Base-by-base conservation (phyloP, 1,140 invertebrate genomes). In the Tetramorium parvispinum region DNA sequence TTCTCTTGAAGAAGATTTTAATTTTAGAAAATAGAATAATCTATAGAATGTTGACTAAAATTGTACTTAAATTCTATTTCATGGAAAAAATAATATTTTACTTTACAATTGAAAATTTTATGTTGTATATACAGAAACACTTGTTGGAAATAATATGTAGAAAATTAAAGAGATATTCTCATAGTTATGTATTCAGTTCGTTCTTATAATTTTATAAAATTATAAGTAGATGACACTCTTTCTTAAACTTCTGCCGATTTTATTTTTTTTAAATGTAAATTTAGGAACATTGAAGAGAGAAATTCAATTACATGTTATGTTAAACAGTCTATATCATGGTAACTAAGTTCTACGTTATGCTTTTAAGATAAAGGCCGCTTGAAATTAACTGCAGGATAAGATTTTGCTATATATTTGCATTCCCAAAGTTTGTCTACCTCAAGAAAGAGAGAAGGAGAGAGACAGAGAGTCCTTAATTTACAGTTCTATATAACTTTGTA, bases 351-450 rank as follows among this genome's bases (percentile, higher is more conserved):
- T 46, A 18, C 16, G 55, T 55, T 55, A 53, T 40, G 65, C 40
- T 71, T 37, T 70, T 81, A 27, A 81, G 37, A 55, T 81, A 57
- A 81, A 59, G 40, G 13, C 18, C 24, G 59, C 13, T 73, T 83
- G 40, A 46, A 61, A 59, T 83, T 83, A 75, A 46, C 32, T 46
- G 24, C 40, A 59, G 10, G 24, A 75, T 83, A 59, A 83, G 68
- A 83, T 83, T 61, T 61, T 46, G 51, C 8, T 73, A 24, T 71
- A 71, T 70, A 81, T 71, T 82, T 83, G 32, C 66, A 75, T 75
- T 83, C 53, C 57, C 40, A 13, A 73, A 83, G 68, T 75, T 83
- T 73, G 21, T 81, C 49, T 61, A 11, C 8, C 16, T 8, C 18
- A 0, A 37, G 10, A 37, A 5, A 49, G 24, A 51, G n/a, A 49